Conservation (phyloP, 23 tunicate species). For the Oikopleura vanhoeffeni region DNA sequence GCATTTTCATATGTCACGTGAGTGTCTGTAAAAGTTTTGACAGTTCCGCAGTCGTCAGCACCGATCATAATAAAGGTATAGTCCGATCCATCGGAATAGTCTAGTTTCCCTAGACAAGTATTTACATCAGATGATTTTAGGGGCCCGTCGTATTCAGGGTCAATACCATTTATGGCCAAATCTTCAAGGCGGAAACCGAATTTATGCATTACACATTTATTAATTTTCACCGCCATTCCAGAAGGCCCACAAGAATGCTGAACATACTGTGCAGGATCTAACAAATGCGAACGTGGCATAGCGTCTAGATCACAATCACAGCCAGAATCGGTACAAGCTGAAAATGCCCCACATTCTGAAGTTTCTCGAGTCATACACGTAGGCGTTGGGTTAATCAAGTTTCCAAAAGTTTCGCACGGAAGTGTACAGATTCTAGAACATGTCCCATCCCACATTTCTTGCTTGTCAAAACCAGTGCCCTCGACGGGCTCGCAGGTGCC, state of each 20-base stretch:
- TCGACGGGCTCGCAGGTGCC: constrained; percentile 3
- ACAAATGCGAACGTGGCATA: not conserved
- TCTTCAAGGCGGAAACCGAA: constrained; percentile 5
- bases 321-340: not conserved
- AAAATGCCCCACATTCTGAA: not conserved
- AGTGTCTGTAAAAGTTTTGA: not conserved
- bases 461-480: not conserved
- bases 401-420: not conserved
- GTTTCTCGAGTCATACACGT: not conserved
- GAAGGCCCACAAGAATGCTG: not conserved
- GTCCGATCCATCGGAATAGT: not conserved
- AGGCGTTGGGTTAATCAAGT: not conserved
- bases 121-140: not conserved
- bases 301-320: not conserved
- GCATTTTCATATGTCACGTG: not conserved
- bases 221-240: not conserved
- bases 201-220: constrained; percentile 8
- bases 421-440: not conserved
- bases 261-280: not conserved
- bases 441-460: not conserved
- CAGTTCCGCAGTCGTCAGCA: not conserved
- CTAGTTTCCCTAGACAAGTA: not conserved
- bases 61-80: not conserved
- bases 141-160: not conserved
- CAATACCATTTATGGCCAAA: constrained; percentile 10